phyloP scores from a whole-genome alignment of 2,888 invertebrate genomes.

The Apotomis capreana region DNA sequence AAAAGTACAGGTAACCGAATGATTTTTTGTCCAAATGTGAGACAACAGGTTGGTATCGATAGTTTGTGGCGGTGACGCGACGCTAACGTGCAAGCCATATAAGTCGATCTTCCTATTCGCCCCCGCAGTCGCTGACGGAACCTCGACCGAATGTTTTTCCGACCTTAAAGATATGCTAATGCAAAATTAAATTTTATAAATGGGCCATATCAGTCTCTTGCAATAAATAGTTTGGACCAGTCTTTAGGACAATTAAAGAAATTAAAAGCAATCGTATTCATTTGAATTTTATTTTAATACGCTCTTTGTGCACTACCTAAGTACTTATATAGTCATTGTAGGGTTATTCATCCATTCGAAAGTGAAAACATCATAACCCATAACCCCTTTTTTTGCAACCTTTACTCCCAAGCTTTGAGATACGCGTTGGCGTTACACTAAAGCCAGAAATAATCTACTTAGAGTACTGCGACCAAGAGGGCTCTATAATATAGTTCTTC shows the following conservation, averaged over 20 bases:
- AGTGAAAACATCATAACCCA: no score
- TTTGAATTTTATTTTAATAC: no score
- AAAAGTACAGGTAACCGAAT: constrained; percentile 68
- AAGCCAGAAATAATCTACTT: no score
- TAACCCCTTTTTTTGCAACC: no score
- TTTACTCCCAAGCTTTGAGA: no score
- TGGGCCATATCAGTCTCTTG: constrained; percentile 3
- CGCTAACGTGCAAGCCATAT: constrained; percentile 67
- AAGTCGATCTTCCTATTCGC: constrained; percentile 79
- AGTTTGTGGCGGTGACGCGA: constrained; percentile 75
- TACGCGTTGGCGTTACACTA: no score
- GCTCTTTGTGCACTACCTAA: background rate
- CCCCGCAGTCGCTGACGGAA: constrained; percentile 73
- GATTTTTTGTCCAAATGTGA: constrained; percentile 64
- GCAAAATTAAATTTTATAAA: constrained; percentile 39
- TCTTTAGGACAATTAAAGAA: no score
- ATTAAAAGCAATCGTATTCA: no score
- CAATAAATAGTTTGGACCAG: background rate
- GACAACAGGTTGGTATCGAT: constrained; percentile 57
- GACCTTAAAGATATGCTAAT: constrained; percentile 66
- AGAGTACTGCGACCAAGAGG: no score
- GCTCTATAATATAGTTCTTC: no score
- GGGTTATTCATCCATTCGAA: background rate
- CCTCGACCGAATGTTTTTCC: constrained; percentile 59
- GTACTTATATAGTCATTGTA: background rate